Percentiles rank a stretch among this genome's conserved stretches.
Evolutionary conservation across 2,888 invertebrate genomes (phyloP).

Genomic region (Andrena marginata): DNA sequence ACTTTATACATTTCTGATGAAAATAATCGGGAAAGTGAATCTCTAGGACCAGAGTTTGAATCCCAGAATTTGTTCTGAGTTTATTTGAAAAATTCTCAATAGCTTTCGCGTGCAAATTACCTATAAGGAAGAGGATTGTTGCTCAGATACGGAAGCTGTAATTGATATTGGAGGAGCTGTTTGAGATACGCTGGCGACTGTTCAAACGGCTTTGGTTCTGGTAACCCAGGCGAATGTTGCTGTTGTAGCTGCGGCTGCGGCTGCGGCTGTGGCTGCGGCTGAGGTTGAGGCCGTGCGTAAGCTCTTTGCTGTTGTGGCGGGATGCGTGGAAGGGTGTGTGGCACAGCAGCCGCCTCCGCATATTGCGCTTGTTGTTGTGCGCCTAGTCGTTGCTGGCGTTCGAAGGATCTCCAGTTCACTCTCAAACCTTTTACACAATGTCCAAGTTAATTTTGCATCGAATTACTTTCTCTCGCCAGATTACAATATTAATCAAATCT

Average conservation of each 20-base stretch:
- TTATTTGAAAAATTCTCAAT: no score
- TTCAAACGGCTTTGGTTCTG: slow-evolving; percentile 65
- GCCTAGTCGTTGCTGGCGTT: slow-evolving; percentile 59
- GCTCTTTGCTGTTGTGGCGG: slow-evolving; percentile 41
- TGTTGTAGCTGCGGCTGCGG: slow-evolving; percentile 54
- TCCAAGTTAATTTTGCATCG: not conserved
- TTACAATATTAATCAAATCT: no score
- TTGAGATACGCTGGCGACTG: slow-evolving; percentile 81
- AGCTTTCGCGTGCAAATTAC: not conserved
- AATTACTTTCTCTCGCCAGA: not conserved
- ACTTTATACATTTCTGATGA: no score
- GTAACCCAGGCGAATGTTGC: slow-evolving; percentile 35
- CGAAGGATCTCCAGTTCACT: slow-evolving; percentile 82
- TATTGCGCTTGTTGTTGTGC: slow-evolving; percentile 50
- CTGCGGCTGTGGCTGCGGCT: slow-evolving; percentile 52
- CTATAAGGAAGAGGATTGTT: slow-evolving; percentile 38
- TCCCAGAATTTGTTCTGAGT: no score
- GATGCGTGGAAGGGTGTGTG: slow-evolving; percentile 10
- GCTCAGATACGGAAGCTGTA: slow-evolving; percentile 82
- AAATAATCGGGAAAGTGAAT: no score
- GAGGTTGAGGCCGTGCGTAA: slow-evolving; percentile 49
- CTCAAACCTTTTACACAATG: slow-evolving; percentile 74
- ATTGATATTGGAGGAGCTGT: slow-evolving; percentile 80
- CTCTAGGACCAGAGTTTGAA: no score
- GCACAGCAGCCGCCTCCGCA: slow-evolving; percentile 15